A percentile compares a stretch with the other conserved stretches of the same genome.
These are phyloP conservation scores for Halcyon senegalensis DNA, from an alignment of 2,113 vertebrate genomes.

Conservation along the genomic window DNA sequence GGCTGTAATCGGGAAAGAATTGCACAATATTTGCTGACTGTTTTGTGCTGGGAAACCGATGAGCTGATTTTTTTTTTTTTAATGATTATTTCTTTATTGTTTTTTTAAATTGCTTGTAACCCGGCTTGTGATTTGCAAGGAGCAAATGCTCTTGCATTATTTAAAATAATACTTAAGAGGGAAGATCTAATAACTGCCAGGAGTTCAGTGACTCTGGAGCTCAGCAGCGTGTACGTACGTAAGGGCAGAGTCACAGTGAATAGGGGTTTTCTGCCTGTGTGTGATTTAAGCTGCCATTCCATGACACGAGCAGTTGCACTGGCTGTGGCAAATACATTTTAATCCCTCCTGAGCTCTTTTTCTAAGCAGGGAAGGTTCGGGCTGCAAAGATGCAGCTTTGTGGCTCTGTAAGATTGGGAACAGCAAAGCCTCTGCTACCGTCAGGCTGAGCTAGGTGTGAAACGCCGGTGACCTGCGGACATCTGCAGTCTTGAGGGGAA, in stretches of 20 bases:
- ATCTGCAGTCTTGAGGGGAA: too few species aligned
- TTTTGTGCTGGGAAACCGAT: neutral
- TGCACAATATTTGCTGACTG: neutral
- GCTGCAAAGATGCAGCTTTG: neutral
- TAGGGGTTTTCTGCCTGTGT: neutral
- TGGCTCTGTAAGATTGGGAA: neutral
- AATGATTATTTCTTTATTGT: too few species aligned
- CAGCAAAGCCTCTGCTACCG: too few species aligned
- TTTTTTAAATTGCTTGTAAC: neutral
- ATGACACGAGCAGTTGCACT: neutral
- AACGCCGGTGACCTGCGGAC: neutral
- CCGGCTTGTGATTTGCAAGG: neutral
- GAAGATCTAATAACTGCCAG: neutral
- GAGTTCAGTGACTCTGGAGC: neutral
- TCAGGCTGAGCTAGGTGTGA: neutral
- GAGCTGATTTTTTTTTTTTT: too few species aligned
- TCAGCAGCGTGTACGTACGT: neutral
- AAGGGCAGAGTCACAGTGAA: neutral
- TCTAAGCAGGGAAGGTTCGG: neutral
- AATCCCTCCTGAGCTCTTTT: neutral
- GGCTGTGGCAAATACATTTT: rapidly evolving
- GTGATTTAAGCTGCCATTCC: neutral
- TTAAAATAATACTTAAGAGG: neutral
- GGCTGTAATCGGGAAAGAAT: neutral
- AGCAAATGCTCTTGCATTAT: neutral